Evolutionary conservation across 2,888 invertebrate species (phyloP).

Genomic region (Habroteleia sp.): DNA sequence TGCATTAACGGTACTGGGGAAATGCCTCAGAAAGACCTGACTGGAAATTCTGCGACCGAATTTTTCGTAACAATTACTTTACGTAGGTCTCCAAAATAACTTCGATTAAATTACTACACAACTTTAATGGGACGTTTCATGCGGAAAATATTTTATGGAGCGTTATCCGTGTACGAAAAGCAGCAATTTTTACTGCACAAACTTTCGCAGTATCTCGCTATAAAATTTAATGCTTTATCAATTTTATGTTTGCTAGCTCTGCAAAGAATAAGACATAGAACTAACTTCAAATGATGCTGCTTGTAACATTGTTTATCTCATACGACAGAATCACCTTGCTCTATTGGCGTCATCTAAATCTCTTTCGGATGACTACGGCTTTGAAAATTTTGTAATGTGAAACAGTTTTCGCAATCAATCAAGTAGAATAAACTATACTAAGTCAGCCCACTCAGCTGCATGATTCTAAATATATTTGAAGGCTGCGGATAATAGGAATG

Average conservation of each 20-base stretch:
- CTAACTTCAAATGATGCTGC: conserved; percentile 24
- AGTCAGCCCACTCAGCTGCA: conserved; percentile 14
- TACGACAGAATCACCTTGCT: conserved; percentile 27
- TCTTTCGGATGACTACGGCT: conserved; percentile 23
- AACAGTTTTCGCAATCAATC: conserved; percentile 9
- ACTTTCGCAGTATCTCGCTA: conserved; percentile 7
- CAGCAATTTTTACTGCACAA: conserved; percentile 4
- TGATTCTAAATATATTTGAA: conserved; percentile 5
- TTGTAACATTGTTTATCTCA: conserved; percentile 33
- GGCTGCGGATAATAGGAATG: not conserved
- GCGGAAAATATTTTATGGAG: conserved; percentile 5
- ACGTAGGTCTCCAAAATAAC: no score
- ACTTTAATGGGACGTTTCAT: no score
- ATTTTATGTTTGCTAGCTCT: conserved; percentile 2
- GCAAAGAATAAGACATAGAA: not conserved
- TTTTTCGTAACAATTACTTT: no score
- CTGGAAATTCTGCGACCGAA: no score
- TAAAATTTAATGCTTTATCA: conserved; percentile 17
- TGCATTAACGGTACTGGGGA: no score
- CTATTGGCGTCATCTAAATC: conserved; percentile 36
- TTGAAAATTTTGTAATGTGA: conserved; percentile 25
- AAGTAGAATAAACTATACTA: conserved; percentile 34
- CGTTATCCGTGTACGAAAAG: not conserved
- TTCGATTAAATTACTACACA: no score
- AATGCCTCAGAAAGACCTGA: no score